Evolutionary conservation across 1,140 invertebrate genomes (phyloP), one percentile per base, ranked within the genome.

Genomic region (Drosophila ambigua): DNA sequence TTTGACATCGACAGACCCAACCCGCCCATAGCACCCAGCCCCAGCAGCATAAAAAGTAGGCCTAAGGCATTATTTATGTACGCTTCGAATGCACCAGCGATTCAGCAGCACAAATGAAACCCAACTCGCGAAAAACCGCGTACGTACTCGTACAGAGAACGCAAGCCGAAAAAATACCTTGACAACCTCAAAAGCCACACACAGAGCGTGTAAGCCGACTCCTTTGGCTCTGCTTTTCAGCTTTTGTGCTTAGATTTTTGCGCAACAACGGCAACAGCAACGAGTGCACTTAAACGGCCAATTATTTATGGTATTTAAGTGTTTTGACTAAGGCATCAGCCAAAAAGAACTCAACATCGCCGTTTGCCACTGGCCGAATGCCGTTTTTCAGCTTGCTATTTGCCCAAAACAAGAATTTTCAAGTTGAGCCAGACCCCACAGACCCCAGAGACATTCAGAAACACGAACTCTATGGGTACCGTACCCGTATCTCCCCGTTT

Each of bases 131-230:
- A 26, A 69, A 48, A 66, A 62, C 43, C 28, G 7, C 3, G 23
- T 24, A 24, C n/a, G 26, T 9, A 51, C 15, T 52, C 4, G 15
- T 23, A 46, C 7, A 9, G 28, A 73, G 46, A 63, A 54, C 24
- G 28, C 23, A n/a, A 35, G 3, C 28, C 35, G 23, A 51, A 52
- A 45, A 83, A 69, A 78, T 79, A 84, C 84, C 79, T 79, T 83
- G 84, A 88, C 82, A 85, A 87, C 61, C 82, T 75, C 82, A 87
- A 78, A 85, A 85, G 79, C 82, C 82, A 72, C 82, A 85, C 82
- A 87, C 82, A 80, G 66, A 85, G 77, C 59, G 58, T 23, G 69
- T 87, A 87, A 82, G 53, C 69, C 66, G 83, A 87, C 78, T 75
- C 79, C 77, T 82, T 82, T 65, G 68, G 77, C 66, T 52, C 35